Conservation (phyloP, 2,113 vertebrate species). For the Boleophthalmus pectinirostris region DNA sequence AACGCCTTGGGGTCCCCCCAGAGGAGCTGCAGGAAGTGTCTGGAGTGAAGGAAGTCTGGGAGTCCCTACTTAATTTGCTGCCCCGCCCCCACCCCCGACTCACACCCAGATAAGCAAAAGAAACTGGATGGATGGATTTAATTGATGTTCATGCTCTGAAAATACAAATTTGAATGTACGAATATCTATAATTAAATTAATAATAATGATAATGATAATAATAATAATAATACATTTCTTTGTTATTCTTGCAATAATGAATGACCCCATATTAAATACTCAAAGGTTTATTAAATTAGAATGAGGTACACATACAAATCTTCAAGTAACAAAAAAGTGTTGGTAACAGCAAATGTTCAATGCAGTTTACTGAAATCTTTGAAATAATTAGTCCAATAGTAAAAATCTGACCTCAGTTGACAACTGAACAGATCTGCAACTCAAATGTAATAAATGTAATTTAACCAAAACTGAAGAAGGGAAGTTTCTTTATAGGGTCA, state of each 20-base stretch:
- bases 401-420: background rate
- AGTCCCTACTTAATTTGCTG: too few relatives aligned
- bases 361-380: constrained; percentile 27
- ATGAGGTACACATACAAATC: constrained; percentile 70
- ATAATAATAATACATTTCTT: too few relatives aligned
- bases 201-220: too few relatives aligned
- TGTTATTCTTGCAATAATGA: constrained; percentile 10
- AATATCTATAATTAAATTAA: background rate
- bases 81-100: too few relatives aligned
- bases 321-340: constrained; percentile 70
- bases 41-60: too few relatives aligned
- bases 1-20: too few relatives aligned
- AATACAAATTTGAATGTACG: background rate
- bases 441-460: background rate
- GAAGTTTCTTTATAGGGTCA: constrained; percentile 15
- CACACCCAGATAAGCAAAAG: too few relatives aligned
- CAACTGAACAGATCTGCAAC: background rate
- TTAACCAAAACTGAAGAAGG: constrained; percentile 17
- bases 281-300: constrained; percentile 74
- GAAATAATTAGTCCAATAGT: background rate
- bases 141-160: background rate
- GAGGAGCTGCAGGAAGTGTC: too few relatives aligned
- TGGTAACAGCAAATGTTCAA: constrained; percentile 49
- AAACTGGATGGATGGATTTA: background rate
- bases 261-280: constrained; percentile 64